Conservation (phyloP, 1,140 invertebrate genomes). For the Magallana gigas region DNA sequence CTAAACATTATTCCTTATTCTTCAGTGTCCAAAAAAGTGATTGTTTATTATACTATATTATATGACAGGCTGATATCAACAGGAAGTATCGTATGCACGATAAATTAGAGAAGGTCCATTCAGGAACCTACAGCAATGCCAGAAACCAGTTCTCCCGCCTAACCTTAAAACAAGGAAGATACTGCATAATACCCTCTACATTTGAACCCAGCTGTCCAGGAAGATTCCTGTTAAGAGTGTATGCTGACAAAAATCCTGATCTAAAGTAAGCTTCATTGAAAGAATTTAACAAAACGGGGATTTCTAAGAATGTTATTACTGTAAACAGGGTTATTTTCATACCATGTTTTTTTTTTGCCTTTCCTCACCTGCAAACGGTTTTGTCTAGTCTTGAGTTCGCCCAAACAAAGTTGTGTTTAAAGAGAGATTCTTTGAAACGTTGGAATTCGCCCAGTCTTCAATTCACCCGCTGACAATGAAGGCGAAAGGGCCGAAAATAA, state of each 20-base stretch:
- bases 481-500: no score
- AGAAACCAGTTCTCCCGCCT: conserved; percentile 80
- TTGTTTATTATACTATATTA: background rate
- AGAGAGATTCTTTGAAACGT: background rate
- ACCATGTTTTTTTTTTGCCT: no score
- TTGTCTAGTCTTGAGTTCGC: no score
- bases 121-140: conserved; percentile 81
- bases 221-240: conserved; percentile 83
- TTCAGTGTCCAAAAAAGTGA: background rate
- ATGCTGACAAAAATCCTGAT: conserved; percentile 69
- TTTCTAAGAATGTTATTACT: no score
- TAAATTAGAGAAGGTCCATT: conserved; percentile 77
- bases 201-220: conserved; percentile 82
- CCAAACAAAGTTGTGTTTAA: background rate
- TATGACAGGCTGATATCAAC: conserved; percentile 82
- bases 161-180: conserved; percentile 81
- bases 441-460: no score
- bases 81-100: conserved; percentile 82
- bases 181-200: conserved; percentile 85
- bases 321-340: no score
- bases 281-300: no score
- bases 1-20: background rate
- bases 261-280: conserved; percentile 17
- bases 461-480: no score
- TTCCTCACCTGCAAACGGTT: no score